These are phyloP conservation scores for Selenia dentaria DNA, from an alignment of 2,888 invertebrate species.

Conservation along the genomic window DNA sequence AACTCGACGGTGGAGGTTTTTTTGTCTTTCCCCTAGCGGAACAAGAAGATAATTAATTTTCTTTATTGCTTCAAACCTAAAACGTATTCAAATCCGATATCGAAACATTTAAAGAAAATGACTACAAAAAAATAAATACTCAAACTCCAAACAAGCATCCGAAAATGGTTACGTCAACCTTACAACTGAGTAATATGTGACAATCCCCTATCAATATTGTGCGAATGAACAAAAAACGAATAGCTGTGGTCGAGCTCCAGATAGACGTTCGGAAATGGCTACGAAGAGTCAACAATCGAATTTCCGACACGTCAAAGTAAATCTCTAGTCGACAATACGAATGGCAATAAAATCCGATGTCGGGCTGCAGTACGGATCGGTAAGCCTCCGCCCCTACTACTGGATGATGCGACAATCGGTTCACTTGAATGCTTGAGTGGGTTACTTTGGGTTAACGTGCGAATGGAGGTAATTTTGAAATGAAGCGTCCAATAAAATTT, in stretches of 20 bases:
- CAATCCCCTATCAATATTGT: constrained; percentile 42
- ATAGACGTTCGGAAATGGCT: constrained; percentile 55
- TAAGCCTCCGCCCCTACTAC: constrained; percentile 56
- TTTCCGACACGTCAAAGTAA: constrained; percentile 80
- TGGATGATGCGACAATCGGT: constrained; percentile 34
- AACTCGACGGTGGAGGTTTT: too few species aligned
- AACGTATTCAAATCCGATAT: too few species aligned
- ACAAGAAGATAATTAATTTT: too few species aligned
- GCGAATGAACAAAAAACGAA: constrained; percentile 45
- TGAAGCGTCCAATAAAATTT: constrained; percentile 6
- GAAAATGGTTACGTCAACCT: too few species aligned
- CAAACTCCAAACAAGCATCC: too few species aligned
- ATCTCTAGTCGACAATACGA: constrained; percentile 79
- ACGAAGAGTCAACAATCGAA: constrained; percentile 75
- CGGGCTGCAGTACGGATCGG: constrained; percentile 62
- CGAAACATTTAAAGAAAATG: too few species aligned
- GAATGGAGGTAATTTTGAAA: constrained; percentile 24
- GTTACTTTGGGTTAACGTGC: constrained; percentile 16
- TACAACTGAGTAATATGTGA: too few species aligned
- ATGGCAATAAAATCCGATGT: constrained; percentile 80
- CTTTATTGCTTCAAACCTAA: too few species aligned
- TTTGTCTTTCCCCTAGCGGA: too few species aligned
- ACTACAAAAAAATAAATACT: too few species aligned
- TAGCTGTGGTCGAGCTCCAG: constrained; percentile 42
- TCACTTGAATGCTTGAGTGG: constrained; percentile 24